A percentile compares a stretch with the other conserved stretches of the same genome.
These are phyloP conservation scores for Oxystoma pomonae DNA, from an alignment of 2,888 invertebrate species.

Conservation along the genomic window DNA sequence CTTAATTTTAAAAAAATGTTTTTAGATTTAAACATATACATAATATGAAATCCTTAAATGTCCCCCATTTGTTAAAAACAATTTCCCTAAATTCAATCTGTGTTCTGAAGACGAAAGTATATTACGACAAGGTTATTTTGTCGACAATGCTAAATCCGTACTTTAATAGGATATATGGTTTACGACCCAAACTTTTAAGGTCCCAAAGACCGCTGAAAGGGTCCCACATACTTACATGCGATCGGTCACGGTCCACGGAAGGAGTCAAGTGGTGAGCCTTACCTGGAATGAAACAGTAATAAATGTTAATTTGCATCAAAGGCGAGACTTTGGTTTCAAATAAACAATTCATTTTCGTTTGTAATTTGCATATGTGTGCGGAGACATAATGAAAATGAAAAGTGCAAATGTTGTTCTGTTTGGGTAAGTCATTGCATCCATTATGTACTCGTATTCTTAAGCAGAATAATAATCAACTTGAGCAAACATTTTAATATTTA, in stretches of 20 bases:
- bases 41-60: no score
- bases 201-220: not conserved
- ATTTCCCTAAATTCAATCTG: no score
- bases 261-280: not conserved
- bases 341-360: not conserved
- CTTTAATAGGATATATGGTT: no score
- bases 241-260: not conserved
- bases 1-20: no score
- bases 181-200: not conserved
- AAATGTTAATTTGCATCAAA: not conserved
- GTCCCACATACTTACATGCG: not conserved
- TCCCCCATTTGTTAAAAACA: no score
- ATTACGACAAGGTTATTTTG: no score
- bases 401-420: not conserved
- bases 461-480: no score
- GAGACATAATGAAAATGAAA: not conserved
- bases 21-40: no score
- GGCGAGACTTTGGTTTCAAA: not conserved
- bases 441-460: not conserved
- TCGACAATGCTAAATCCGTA: no score
- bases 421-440: not conserved
- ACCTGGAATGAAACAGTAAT: not conserved
- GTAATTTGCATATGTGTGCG: not conserved
- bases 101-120: no score
- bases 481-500: no score